Evolutionary conservation across 2,797 vertebrate species (phyloP).

Genomic region (Mus caroli): DNA sequence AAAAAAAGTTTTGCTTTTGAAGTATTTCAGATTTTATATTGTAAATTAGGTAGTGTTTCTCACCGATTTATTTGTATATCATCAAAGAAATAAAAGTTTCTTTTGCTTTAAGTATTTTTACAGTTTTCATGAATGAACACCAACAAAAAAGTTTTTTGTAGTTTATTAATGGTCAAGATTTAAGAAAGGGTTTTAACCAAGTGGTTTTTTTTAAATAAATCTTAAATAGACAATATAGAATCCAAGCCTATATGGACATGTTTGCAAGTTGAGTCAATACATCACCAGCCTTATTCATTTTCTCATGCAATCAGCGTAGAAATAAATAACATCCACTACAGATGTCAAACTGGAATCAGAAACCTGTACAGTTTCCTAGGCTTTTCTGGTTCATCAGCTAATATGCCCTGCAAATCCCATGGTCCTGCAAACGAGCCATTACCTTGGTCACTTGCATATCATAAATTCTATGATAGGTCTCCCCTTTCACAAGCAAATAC

Average conservation of each 20-base stretch:
- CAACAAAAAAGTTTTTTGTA: not conserved
- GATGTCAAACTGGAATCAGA: not conserved
- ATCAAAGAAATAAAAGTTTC: not conserved
- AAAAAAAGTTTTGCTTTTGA: not conserved
- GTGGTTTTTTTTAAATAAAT: slow-evolving; percentile 34
- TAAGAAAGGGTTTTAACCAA: slow-evolving; percentile 23
- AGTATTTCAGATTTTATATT: not conserved
- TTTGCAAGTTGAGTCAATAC: not conserved
- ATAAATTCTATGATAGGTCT: not conserved
- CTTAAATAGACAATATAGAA: not conserved
- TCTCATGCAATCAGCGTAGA: not conserved
- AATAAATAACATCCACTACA: not conserved
- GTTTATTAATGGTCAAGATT: not conserved
- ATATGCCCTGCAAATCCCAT: not conserved
- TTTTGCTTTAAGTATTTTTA: not conserved
- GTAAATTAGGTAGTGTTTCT: not conserved
- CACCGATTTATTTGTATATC: not conserved
- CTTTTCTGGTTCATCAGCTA: slow-evolving; percentile 10
- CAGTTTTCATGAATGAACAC: not conserved
- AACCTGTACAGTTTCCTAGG: not conserved
- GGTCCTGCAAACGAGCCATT: not conserved
- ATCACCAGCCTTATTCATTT: not conserved
- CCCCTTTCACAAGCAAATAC: not conserved
- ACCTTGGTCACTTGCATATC: not conserved
- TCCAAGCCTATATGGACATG: not conserved